Conservation (phyloP, 2,797 vertebrate genomes). For the Sebastes matsubarae region DNA sequence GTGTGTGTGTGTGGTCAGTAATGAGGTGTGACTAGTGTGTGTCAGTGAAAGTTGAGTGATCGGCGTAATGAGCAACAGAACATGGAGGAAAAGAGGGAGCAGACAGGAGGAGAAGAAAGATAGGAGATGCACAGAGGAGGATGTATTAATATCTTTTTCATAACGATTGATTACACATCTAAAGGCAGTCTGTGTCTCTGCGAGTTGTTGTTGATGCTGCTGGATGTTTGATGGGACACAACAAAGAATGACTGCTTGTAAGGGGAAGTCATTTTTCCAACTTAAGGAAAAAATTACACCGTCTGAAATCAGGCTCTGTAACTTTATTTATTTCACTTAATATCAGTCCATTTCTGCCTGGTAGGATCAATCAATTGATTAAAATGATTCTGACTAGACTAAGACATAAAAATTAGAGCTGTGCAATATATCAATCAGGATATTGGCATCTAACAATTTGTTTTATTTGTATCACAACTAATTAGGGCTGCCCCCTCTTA, state of each 20-base stretch:
- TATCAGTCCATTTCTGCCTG: background rate
- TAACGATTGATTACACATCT: conserved; percentile 51
- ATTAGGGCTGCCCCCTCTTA: too few relatives aligned
- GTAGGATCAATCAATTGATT: background rate
- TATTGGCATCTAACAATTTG: background rate
- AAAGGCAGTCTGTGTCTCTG: conserved; percentile 12
- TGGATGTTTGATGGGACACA: conserved; percentile 5
- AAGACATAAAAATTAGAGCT: background rate
- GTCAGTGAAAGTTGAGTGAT: conserved; percentile 72
- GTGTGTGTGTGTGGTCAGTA: conserved; percentile 54
- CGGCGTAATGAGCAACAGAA: conserved; percentile 65
- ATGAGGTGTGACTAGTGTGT: conserved; percentile 71
- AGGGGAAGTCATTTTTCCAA: background rate
- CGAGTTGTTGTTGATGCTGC: conserved; percentile 5
- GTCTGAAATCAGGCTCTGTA: background rate
- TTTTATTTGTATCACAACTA: background rate
- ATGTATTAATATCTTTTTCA: conserved; percentile 34
- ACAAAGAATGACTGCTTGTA: background rate
- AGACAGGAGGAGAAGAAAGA: conserved; percentile 17
- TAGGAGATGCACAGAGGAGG: background rate
- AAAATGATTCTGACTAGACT: background rate
- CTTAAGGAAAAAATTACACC: background rate
- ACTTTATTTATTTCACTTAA: background rate
- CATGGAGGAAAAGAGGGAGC: conserved; percentile 10
- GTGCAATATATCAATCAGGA: background rate